phyloP scores from a whole-genome alignment of 2,113 vertebrate genomes.

The Anseranas semipalmata region DNA sequence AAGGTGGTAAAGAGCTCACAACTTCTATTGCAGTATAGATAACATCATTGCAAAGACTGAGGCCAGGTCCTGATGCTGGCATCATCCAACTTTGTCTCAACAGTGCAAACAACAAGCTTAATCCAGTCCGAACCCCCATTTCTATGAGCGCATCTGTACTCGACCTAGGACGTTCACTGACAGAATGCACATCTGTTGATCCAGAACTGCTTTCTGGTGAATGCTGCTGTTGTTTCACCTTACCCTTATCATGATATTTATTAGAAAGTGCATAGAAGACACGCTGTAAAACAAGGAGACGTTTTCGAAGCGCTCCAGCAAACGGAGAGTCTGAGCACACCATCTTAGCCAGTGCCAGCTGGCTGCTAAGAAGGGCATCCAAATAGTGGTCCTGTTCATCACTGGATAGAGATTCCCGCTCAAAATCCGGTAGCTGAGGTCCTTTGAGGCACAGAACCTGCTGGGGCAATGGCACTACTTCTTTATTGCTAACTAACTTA shows the following conservation, averaged over 20 bases:
- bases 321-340: constrained; percentile 98
- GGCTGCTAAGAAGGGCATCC: constrained; percentile 95
- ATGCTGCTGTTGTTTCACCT: constrained; percentile 95
- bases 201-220: constrained; percentile 91
- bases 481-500: constrained; percentile 95
- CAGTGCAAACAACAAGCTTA: constrained; percentile 93
- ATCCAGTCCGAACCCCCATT: constrained; percentile 95
- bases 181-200: constrained; percentile 88
- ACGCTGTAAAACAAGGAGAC: constrained; percentile 93
- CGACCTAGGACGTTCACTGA: constrained; percentile 92
- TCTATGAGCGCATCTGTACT: constrained; percentile 96
- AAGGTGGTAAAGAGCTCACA: constrained; percentile 90
- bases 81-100: constrained; percentile 97
- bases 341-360: constrained; percentile 96
- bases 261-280: constrained; percentile 97
- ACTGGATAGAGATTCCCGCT: constrained; percentile 94
- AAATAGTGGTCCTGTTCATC: constrained; percentile 99
- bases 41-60: constrained; percentile 93
- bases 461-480: constrained; percentile 94
- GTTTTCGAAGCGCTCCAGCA: constrained; percentile 91
- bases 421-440: constrained; percentile 97
- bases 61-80: constrained; percentile 80
- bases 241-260: constrained; percentile 97
- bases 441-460: constrained; percentile 97
- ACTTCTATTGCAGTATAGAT: constrained; percentile 95